Base-by-base conservation (phyloP, 2,113 vertebrate species). In the Dromas ardeola region DNA sequence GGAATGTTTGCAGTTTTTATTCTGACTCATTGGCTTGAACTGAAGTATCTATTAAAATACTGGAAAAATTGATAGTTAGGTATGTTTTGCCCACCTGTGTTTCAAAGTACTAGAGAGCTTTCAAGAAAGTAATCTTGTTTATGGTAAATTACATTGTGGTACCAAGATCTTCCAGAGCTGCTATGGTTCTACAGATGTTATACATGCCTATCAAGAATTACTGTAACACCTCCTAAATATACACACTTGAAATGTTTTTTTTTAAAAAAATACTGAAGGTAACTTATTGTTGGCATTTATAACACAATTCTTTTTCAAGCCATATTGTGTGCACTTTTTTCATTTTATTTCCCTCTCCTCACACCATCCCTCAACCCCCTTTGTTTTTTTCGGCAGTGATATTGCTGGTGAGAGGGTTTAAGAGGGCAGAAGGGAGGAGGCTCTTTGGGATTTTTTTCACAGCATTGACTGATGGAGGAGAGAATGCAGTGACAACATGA, bases 391-490 rank as follows among this genome's bases (percentile, higher is more conserved):
- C 5, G 3, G 30, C 30, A 47, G 1, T 81, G 15, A 20, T 72
- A 29, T 3, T 88, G 70, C 38, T 78, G 49, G 29, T 86, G 61
- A 26, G 29, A 59, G 10, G 7, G 30, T 58, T 71, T 77, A 53
- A 62, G 52, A n/a, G 3, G 49, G 20, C 0, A 0, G 26, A 40
- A 72, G 5, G 26, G 58, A 74, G 19, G 43, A 92, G 20, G 19
- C 18, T 77, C 10, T 66, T 71, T 8, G 52, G 30, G 42, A 8
- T 86, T 53, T 61, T 40, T 14, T 15, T 15, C 9, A 49, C 15
- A 45, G 17, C 1, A 0, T 40, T 40, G 10, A 16, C 27, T 78
- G 45, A 36, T 61, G 36, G n/a, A 78, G 26, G 70, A 86, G 66
- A 79, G 34, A 80, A 43, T 76, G n/a, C 26, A 74, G 70, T 40